These are phyloP conservation scores for Pseudococcus viburni DNA, from an alignment of 2,888 invertebrate genomes.

Conservation along the genomic window DNA sequence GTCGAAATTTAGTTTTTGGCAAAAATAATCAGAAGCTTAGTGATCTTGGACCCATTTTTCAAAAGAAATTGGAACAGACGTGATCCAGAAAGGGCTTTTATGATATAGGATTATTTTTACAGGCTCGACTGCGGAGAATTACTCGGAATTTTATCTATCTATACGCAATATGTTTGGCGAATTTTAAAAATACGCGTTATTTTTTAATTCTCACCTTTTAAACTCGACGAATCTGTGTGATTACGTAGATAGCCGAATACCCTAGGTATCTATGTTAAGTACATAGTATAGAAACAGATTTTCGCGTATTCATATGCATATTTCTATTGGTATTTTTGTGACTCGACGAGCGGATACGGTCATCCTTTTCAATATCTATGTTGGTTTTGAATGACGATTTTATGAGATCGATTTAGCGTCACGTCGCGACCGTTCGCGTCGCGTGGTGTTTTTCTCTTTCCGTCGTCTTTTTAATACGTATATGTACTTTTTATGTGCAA, in stretches of 20 bases:
- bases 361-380: neutral
- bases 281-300: constrained; percentile 20
- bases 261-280: neutral
- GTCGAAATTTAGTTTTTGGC: too few species aligned
- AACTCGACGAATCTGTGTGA: neutral
- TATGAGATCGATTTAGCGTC: neutral
- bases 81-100: too few species aligned
- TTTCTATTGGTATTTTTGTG: neutral
- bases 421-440: too few species aligned
- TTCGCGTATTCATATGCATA: constrained; percentile 34
- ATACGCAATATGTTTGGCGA: neutral
- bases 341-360: constrained; percentile 23
- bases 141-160: neutral
- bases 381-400: neutral
- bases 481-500: neutral
- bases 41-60: too few species aligned
- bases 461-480: constrained; percentile 29
- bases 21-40: too few species aligned
- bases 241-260: neutral
- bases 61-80: too few species aligned
- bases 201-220: constrained; percentile 40
- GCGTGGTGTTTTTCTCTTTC: neutral
- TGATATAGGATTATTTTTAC: neutral
- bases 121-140: neutral
- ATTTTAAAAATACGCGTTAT: neutral